Conservation (phyloP, 2,888 invertebrate genomes). For the Sarcophaga rosellei region DNA sequence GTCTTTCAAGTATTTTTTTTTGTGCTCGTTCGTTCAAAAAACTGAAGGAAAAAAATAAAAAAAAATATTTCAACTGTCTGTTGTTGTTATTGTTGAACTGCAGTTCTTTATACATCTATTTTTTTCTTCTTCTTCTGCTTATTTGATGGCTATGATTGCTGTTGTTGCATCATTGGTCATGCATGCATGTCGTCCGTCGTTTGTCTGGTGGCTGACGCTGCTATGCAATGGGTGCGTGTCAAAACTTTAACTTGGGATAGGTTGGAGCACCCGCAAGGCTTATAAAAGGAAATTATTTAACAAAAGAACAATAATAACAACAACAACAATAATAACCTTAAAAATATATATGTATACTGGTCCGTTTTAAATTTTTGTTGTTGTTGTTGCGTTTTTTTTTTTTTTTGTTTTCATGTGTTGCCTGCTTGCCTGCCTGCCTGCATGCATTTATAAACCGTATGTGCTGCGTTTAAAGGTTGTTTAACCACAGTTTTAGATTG, state of each 20-base stretch:
- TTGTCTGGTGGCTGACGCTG: neutral
- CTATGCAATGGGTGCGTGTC: constrained; percentile 75
- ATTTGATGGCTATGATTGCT: constrained; percentile 18
- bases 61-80: constrained; percentile 40
- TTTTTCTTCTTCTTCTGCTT: constrained; percentile 28
- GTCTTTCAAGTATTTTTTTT: constrained; percentile 25
- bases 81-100: constrained; percentile 34
- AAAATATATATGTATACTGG: constrained; percentile 28
- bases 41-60: no score
- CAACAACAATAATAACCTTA: constrained; percentile 68
- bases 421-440: constrained; percentile 8
- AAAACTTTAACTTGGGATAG: constrained; percentile 80
- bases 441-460: constrained; percentile 11
- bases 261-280: constrained; percentile 78
- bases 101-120: neutral
- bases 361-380: constrained; percentile 26
- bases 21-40: constrained; percentile 32
- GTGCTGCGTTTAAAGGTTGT: constrained; percentile 46
- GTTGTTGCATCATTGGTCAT: constrained; percentile 62
- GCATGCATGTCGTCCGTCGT: constrained; percentile 47
- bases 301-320: constrained; percentile 63
- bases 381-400: constrained; percentile 16
- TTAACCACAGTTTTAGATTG: constrained; percentile 52
- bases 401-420: neutral
- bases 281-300: constrained; percentile 67